Conservation (phyloP, 2,113 vertebrate species). For the Pangasianodon gigas region DNA sequence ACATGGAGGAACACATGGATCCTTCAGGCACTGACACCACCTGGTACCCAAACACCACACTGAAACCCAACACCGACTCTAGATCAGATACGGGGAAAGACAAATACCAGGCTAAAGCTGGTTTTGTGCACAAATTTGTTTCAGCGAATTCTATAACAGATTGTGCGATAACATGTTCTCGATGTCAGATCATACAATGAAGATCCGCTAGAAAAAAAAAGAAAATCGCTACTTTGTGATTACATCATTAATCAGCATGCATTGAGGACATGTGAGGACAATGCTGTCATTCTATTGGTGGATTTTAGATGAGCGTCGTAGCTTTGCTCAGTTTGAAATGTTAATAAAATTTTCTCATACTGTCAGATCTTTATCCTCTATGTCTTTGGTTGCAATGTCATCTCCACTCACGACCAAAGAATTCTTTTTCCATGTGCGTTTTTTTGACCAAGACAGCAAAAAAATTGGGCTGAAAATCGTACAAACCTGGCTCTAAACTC, state of each 20-base stretch:
- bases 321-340: too few species aligned
- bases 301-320: neutral
- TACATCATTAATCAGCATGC: too few species aligned
- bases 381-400: neutral
- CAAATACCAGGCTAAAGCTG: neutral
- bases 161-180: neutral
- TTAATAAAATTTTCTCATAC: neutral
- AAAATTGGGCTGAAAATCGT: neutral
- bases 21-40: neutral
- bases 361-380: neutral
- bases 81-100: neutral
- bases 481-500: neutral
- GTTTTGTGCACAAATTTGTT: neutral
- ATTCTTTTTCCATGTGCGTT: neutral
- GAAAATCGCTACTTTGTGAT: too few species aligned
- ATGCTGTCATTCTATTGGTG: neutral
- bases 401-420: neutral
- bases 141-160: neutral
- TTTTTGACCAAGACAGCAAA: neutral
- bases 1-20: neutral
- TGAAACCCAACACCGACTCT: neutral
- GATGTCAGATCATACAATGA: neutral
- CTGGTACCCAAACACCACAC: too few species aligned
- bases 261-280: too few species aligned
- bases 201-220: too few species aligned